These are phyloP conservation scores for Chloroceryle aenea DNA, from an alignment of 2,113 vertebrate genomes.

Conservation along the genomic window DNA sequence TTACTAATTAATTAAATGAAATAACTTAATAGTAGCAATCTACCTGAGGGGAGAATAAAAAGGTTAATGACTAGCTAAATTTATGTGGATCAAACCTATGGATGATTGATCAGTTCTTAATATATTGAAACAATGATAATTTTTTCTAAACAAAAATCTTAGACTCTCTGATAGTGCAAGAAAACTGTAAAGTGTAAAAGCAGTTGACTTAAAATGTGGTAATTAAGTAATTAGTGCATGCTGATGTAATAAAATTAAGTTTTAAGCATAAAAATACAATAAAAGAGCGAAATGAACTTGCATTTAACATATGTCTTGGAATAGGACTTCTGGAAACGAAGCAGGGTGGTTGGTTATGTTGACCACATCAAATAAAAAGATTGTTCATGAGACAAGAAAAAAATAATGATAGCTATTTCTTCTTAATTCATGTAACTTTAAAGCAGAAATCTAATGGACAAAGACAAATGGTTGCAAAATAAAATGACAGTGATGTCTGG, in stretches of 20 bases:
- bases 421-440: not conserved
- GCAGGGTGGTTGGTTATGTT: not conserved
- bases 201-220: not conserved
- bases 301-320: not conserved
- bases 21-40: not conserved
- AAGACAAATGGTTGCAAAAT: not conserved
- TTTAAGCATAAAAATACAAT: not conserved
- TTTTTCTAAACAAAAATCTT: not conserved
- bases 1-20: not conserved
- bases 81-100: not conserved
- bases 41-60: not conserved
- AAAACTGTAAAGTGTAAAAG: not conserved
- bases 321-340: not conserved
- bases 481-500: not conserved
- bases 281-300: not conserved
- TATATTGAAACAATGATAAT: not conserved
- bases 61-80: not conserved
- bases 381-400: not conserved
- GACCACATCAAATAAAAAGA: not conserved
- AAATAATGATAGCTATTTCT: rapidly evolving
- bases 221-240: not conserved
- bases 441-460: not conserved
- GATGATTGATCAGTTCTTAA: not conserved
- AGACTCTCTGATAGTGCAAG: not conserved
- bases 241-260: not conserved